These are phyloP conservation scores for Tipula confusa DNA, from an alignment of 2,888 invertebrate genomes.

Conservation along the genomic window DNA sequence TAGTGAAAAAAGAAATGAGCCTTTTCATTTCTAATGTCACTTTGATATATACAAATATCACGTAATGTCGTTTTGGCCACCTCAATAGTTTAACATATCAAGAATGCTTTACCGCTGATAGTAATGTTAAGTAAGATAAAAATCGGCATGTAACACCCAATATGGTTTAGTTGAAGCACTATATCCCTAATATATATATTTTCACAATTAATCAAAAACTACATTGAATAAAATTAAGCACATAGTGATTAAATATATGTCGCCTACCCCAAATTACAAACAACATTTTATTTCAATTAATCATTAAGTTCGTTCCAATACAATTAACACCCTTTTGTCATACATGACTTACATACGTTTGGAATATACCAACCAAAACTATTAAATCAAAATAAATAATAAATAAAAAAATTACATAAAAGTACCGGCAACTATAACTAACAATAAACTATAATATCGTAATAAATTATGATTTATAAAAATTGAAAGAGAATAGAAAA, in stretches of 20 bases:
- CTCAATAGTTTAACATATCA: too few species aligned
- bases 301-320: background rate
- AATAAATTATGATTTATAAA: conserved; percentile 20
- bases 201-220: background rate
- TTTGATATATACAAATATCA: too few species aligned
- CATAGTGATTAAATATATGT: background rate
- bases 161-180: too few species aligned
- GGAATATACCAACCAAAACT: background rate
- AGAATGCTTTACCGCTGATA: too few species aligned
- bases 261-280: background rate
- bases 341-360: background rate
- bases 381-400: conserved; percentile 21
- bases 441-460: background rate
- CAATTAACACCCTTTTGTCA: background rate
- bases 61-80: too few species aligned
- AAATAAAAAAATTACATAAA: too few species aligned
- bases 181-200: too few species aligned
- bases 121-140: too few species aligned
- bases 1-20: too few species aligned
- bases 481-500: conserved; percentile 12
- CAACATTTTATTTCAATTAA: background rate
- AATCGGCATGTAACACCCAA: too few species aligned
- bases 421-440: conserved; percentile 1
- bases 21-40: too few species aligned
- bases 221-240: background rate